These are phyloP conservation scores for Dufourea novaeangliae DNA, from an alignment of 1,140 invertebrate genomes.

Conservation along the genomic window DNA sequence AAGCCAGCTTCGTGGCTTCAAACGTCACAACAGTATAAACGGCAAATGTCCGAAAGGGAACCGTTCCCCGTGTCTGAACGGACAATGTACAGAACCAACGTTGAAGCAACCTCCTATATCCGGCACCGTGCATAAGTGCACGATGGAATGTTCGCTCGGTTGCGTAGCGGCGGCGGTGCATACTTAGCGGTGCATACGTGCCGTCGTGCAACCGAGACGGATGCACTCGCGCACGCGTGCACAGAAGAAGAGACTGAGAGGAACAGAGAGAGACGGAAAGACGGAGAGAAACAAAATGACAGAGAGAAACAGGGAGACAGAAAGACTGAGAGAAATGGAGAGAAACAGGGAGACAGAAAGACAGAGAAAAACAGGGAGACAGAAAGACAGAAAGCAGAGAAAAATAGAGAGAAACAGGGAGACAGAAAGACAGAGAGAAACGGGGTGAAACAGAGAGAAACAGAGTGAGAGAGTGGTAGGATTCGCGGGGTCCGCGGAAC, in stretches of 20 bases:
- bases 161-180: constrained; percentile 46
- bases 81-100: too few species aligned
- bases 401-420: neutral
- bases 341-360: too few species aligned
- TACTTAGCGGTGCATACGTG: constrained; percentile 57
- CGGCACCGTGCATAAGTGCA: constrained; percentile 54
- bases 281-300: neutral
- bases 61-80: too few species aligned
- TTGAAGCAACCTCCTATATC: too few species aligned
- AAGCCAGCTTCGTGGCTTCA: too few species aligned
- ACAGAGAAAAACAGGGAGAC: too few species aligned
- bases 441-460: too few species aligned
- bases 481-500: neutral
- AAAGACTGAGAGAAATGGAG: neutral
- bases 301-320: neutral
- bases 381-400: neutral
- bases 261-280: neutral
- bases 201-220: constrained; percentile 16
- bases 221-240: neutral
- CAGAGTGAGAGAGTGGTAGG: neutral
- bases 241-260: neutral
- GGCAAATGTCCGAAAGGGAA: too few species aligned
- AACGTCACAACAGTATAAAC: too few species aligned
- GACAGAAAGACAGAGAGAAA: neutral
- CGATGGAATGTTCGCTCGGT: constrained; percentile 61